phyloP scores from a whole-genome alignment of 2,797 vertebrate species.

The Aplochiton taeniatus region DNA sequence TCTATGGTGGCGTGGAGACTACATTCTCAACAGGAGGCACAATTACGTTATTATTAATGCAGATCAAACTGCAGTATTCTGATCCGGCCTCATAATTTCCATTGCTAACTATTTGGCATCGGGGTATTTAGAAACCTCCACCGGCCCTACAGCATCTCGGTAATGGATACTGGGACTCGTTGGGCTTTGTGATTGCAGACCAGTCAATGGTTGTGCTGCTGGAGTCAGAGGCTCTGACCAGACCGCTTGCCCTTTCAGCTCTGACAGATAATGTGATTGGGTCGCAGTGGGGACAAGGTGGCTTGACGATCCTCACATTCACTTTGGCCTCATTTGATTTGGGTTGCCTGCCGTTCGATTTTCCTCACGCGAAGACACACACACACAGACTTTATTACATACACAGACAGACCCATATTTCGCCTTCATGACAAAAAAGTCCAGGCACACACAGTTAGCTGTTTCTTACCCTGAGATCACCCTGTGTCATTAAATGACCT shows the following conservation, averaged over 20 bases:
- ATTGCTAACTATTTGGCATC: no score
- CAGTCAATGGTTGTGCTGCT: no score
- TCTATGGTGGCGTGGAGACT: no score
- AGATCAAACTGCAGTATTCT: no score
- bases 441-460: no score
- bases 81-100: no score
- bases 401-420: not conserved
- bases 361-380: slow-evolving; percentile 16
- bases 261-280: slow-evolving; percentile 25
- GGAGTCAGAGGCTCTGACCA: not conserved
- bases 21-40: no score
- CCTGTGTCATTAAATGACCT: slow-evolving; percentile 21
- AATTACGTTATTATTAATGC: no score
- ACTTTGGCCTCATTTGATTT: slow-evolving; percentile 40
- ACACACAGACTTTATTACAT: not conserved
- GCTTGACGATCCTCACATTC: slow-evolving; percentile 36
- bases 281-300: slow-evolving; percentile 23
- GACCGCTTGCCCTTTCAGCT: slow-evolving; percentile 3
- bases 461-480: slow-evolving; percentile 28
- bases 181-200: not conserved
- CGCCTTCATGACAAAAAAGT: not conserved
- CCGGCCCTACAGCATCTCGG: no score
- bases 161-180: no score
- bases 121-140: no score
- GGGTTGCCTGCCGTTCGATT: slow-evolving; percentile 17